These are phyloP conservation scores for Tetraodon nigroviridis DNA, from an alignment of 2,113 vertebrate species.

Conservation along the genomic window DNA sequence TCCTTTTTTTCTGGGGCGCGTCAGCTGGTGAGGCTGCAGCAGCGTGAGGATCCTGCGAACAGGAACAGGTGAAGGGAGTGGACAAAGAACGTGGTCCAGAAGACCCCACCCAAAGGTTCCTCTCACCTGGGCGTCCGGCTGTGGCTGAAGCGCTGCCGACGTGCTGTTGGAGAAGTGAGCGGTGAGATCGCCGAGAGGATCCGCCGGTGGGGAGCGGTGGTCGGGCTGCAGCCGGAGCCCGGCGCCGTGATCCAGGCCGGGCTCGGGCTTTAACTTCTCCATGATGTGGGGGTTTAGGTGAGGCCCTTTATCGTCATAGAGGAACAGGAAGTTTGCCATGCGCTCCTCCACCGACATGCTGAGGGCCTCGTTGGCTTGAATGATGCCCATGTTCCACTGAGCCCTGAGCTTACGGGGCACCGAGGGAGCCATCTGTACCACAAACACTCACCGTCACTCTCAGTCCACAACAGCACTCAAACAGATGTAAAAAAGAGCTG, in stretches of 20 bases:
- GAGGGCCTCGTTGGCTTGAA: constrained; percentile 84
- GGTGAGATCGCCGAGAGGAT: not conserved
- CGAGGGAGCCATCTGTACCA: constrained; percentile 73
- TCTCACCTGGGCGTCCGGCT: no score
- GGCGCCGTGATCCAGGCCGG: constrained; percentile 2
- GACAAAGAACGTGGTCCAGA: no score
- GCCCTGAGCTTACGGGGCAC: constrained; percentile 83
- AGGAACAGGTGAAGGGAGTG: not conserved
- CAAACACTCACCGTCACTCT: not conserved
- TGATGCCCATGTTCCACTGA: constrained; percentile 89
- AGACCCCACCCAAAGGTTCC: no score
- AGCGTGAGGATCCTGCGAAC: constrained; percentile 36
- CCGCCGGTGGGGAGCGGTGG: constrained; percentile 9
- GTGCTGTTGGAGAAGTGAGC: constrained; percentile 46
- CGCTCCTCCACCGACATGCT: constrained; percentile 80
- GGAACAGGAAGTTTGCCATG: constrained; percentile 83
- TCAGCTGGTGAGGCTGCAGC: constrained; percentile 22
- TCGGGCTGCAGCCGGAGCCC: constrained; percentile 38
- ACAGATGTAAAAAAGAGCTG: not conserved
- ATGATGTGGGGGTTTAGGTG: constrained; percentile 83
- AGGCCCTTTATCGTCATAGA: constrained; percentile 82
- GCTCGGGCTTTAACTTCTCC: constrained; percentile 61
- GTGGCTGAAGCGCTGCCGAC: constrained; percentile 14
- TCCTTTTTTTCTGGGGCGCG: constrained; percentile 50
- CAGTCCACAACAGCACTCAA: not conserved